Percentiles rank a stretch among this genome's conserved stretches.
These are phyloP conservation scores for Eupithecia subumbrata DNA, from an alignment of 2,888 invertebrate genomes.

Conservation along the genomic window DNA sequence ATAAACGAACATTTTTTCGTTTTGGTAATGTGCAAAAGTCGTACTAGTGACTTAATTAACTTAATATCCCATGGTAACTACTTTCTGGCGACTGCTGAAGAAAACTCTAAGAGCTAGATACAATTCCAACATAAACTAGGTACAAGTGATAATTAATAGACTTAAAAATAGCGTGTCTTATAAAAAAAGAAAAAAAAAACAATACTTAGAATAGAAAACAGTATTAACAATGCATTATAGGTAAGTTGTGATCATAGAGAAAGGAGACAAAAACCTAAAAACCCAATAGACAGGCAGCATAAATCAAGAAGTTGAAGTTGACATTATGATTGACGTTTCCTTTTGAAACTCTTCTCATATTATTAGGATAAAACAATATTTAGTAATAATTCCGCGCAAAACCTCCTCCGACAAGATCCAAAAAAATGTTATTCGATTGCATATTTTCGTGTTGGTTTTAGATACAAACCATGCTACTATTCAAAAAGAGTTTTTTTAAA, in stretches of 20 bases:
- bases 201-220: conserved; percentile 10
- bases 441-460: too few species aligned
- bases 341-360: too few species aligned
- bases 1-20: background rate
- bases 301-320: background rate
- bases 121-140: conserved; percentile 2
- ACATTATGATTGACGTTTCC: background rate
- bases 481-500: too few species aligned
- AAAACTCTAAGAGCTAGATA: conserved; percentile 2
- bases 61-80: background rate
- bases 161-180: conserved; percentile 11
- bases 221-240: conserved; percentile 7
- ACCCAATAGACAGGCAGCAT: too few species aligned
- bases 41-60: background rate
- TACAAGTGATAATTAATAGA: background rate
- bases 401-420: too few species aligned
- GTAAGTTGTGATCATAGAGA: background rate
- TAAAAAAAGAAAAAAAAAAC: background rate
- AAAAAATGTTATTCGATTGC: too few species aligned
- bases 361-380: too few species aligned
- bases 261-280: background rate
- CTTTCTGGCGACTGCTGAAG: background rate
- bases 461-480: too few species aligned
- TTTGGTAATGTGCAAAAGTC: background rate
- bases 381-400: too few species aligned